A percentile compares a stretch with the other conserved stretches of the same genome.
Conservation (phyloP, 2,888 invertebrate species). For the Mactromeris polynyma region DNA sequence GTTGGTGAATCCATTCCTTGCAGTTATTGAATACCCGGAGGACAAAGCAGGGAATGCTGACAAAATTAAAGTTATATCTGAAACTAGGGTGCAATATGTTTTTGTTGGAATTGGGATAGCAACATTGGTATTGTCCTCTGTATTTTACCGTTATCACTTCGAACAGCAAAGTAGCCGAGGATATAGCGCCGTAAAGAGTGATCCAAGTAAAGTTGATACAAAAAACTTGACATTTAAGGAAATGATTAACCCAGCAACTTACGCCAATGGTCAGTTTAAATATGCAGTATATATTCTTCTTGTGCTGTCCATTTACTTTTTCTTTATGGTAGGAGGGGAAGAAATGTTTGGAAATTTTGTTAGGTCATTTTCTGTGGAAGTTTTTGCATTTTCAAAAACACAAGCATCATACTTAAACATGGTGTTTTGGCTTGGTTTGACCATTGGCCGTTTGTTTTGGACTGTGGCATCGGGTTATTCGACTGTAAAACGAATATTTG, state of each 20-base stretch:
- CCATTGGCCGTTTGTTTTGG: slow-evolving; percentile 48
- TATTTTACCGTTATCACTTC: slow-evolving; percentile 44
- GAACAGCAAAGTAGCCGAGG: neutral
- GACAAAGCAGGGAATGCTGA: neutral
- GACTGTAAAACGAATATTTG: slow-evolving; percentile 36
- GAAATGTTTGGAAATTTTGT: slow-evolving; percentile 52
- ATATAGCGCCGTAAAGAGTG: slow-evolving; percentile 36
- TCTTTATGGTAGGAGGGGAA: slow-evolving; percentile 50
- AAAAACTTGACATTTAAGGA: slow-evolving; percentile 42
- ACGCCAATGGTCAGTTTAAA: slow-evolving; percentile 52
- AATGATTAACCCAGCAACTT: slow-evolving; percentile 61
- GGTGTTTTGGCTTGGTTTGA: slow-evolving; percentile 56
- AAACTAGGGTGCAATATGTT: slow-evolving; percentile 34
- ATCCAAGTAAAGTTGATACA: neutral
- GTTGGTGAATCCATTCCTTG: slow-evolving; percentile 55
- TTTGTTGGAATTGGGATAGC: slow-evolving; percentile 37
- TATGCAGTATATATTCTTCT: slow-evolving; percentile 35
- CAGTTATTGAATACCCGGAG: slow-evolving; percentile 9
- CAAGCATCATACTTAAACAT: slow-evolving; percentile 57
- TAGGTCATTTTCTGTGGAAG: slow-evolving; percentile 57
- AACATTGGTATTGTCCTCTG: slow-evolving; percentile 3
- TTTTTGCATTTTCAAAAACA: slow-evolving; percentile 47
- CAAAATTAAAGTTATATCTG: slow-evolving; percentile 19
- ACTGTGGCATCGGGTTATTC: slow-evolving; percentile 40
- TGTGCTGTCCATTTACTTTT: slow-evolving; percentile 47